Percentiles rank a stretch among this genome's conserved stretches.
phyloP scores from a whole-genome alignment of 1,140 invertebrate genomes.

The Bursaphelenchus mucronatus region DNA sequence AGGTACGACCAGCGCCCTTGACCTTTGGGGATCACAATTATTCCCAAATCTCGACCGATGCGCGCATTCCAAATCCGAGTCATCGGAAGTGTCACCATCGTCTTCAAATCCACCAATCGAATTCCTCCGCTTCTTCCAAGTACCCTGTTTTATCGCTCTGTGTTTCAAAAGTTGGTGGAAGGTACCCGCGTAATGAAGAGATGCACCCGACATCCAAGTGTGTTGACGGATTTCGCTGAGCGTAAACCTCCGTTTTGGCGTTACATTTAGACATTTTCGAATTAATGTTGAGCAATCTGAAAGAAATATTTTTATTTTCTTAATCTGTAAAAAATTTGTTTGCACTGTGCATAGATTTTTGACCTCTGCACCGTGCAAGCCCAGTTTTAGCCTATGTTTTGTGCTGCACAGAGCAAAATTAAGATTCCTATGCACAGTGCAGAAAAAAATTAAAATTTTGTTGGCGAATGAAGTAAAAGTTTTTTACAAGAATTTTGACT shows the following conservation, averaged over 20 bases:
- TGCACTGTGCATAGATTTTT: background rate
- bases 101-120: background rate
- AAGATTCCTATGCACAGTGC: background rate
- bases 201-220: background rate
- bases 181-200: conserved; percentile 12
- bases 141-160: conserved; percentile 2
- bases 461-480: background rate
- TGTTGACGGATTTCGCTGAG: conserved; percentile 17
- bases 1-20: background rate
- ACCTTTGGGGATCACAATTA: background rate
- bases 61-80: background rate
- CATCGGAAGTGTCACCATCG: background rate
- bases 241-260: conserved; percentile 24
- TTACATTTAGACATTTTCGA: conserved; percentile 13
- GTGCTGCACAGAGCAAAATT: background rate
- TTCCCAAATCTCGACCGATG: background rate
- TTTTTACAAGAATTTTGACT: conserved; percentile 20
- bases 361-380: background rate
- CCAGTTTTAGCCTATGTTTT: conserved; percentile 8
- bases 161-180: background rate
- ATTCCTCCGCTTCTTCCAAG: background rate
- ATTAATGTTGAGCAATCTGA: conserved; percentile 32
- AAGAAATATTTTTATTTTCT: background rate
- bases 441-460: conserved; percentile 1
- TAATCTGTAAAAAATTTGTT: background rate